phyloP scores from a whole-genome alignment of 1,140 invertebrate genomes.

The Muscidifurax raptorellus region DNA sequence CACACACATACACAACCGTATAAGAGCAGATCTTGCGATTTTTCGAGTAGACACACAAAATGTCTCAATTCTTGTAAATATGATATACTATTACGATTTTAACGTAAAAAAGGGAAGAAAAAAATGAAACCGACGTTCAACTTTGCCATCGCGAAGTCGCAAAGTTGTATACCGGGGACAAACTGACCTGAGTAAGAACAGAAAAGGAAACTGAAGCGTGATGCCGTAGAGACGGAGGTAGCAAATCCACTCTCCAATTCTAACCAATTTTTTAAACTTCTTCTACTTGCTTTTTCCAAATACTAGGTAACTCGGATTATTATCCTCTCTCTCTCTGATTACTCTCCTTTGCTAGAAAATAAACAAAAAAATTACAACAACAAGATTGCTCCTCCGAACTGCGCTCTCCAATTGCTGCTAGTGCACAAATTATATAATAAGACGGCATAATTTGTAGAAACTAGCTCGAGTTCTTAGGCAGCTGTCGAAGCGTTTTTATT shows the following conservation, averaged over 20 bases:
- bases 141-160: constrained; percentile 29
- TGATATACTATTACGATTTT: constrained; percentile 40
- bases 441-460: constrained; percentile 22
- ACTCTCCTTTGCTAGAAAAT: not conserved
- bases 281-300: constrained; percentile 9
- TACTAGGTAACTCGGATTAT: not conserved
- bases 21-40: not conserved
- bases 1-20: not conserved
- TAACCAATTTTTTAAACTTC: not conserved
- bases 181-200: not conserved
- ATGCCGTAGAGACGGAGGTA: constrained; percentile 30
- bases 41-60: not conserved
- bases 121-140: not conserved
- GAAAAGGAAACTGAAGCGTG: not conserved
- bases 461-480: constrained; percentile 29
- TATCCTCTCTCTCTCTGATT: not conserved
- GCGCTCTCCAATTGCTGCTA: constrained; percentile 56
- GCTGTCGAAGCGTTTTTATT: constrained; percentile 36
- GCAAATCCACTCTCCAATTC: not conserved
- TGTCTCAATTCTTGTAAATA: constrained; percentile 44
- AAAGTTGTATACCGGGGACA: constrained; percentile 14
- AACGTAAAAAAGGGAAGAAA: constrained; percentile 6
- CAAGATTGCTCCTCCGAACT: constrained; percentile 12
- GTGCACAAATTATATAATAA: constrained; percentile 60
- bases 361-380: not conserved